phyloP scores from a whole-genome alignment of 2,888 invertebrate species.

The Orchesellides sinensis region DNA sequence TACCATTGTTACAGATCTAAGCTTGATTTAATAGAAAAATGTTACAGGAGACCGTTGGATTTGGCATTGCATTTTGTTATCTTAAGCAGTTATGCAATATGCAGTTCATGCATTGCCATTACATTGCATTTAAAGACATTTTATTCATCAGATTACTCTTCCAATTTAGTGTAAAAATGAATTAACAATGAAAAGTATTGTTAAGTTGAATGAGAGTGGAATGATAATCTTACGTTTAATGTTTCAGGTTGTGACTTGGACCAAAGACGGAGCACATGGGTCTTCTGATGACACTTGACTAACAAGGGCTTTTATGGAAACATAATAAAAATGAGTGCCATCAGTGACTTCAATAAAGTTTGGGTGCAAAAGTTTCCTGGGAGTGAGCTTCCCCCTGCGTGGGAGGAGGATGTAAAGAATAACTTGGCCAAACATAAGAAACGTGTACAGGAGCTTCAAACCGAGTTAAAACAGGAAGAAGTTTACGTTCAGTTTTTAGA shows the following conservation, averaged over 20 bases:
- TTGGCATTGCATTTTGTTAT: not conserved
- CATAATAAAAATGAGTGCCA: slow-evolving; percentile 73
- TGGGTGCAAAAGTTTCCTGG: slow-evolving; percentile 95
- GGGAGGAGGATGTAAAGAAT: slow-evolving; percentile 95
- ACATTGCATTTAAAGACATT: not conserved
- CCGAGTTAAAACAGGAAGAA: slow-evolving; percentile 93
- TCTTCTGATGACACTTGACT: not conserved
- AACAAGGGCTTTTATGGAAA: slow-evolving; percentile 17
- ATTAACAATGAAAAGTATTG: not conserved
- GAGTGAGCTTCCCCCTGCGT: slow-evolving; percentile 92
- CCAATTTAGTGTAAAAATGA: too few relatives aligned
- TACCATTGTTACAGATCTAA: not conserved
- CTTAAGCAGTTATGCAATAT: not conserved
- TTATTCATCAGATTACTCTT: not conserved
- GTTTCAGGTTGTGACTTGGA: not conserved
- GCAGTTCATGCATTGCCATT: not conserved
- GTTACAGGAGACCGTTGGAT: not conserved
- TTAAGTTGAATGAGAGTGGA: too few relatives aligned
- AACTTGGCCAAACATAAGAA: slow-evolving; percentile 93
- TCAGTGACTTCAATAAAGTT: slow-evolving; percentile 80
- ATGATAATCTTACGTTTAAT: not conserved
- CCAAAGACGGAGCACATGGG: not conserved
- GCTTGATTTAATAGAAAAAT: too few relatives aligned
- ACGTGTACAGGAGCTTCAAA: slow-evolving; percentile 88
- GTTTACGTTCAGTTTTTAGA: slow-evolving; percentile 94